These are phyloP conservation scores for Patagioenas fasciata DNA, from an alignment of 2,113 vertebrate genomes.

Conservation along the genomic window DNA sequence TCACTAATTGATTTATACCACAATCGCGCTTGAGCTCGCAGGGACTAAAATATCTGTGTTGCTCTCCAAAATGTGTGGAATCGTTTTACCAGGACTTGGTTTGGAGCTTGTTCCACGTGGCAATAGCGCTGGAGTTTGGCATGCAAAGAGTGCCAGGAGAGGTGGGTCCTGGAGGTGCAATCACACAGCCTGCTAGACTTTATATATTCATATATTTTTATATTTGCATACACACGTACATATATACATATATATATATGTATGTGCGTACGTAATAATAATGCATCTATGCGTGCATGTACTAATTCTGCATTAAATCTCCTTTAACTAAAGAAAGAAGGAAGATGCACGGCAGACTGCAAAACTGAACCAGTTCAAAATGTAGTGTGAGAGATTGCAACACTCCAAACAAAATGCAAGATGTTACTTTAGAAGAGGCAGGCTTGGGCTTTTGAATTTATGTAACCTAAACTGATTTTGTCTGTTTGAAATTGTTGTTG, in stretches of 20 bases:
- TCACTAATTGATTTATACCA: background rate
- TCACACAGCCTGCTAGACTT: background rate
- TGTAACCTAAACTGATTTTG: conserved; percentile 72
- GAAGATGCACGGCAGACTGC: background rate
- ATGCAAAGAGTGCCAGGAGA: background rate
- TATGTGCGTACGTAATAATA: background rate
- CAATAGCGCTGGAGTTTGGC: background rate
- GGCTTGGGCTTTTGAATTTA: conserved; percentile 62
- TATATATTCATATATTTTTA: background rate
- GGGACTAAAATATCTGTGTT: background rate
- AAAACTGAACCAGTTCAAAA: conserved; percentile 1
- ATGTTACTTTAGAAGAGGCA: conserved; percentile 67
- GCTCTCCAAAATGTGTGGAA: background rate
- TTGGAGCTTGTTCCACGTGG: background rate
- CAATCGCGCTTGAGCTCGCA: background rate
- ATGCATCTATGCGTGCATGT: background rate
- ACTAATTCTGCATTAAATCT: background rate
- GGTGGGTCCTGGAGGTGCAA: background rate
- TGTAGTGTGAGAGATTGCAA: conserved; percentile 15
- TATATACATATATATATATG: too few relatives aligned
- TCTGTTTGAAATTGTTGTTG: conserved; percentile 66
- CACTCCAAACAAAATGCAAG: conserved; percentile 59
- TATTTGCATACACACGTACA: background rate
- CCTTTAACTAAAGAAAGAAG: background rate
- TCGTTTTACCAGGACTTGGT: conserved; percentile 4